Percentiles rank a stretch among this genome's conserved stretches.
Conservation (phyloP, 2,888 invertebrate genomes). For the Drosophila macrospina region DNA sequence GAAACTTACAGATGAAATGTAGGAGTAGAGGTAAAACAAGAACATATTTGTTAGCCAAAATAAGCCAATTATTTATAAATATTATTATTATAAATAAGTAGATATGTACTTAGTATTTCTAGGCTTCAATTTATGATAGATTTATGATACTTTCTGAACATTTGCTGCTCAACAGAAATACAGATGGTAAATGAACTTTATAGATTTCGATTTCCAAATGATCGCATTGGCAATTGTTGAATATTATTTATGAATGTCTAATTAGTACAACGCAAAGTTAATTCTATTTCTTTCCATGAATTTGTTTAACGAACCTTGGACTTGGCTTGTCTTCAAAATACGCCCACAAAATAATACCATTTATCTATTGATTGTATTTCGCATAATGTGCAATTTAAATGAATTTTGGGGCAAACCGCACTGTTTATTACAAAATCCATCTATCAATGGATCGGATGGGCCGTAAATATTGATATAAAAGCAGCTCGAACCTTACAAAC, state of each 20-base stretch:
- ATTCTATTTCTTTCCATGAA: conserved; percentile 4
- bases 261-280: conserved; percentile 10
- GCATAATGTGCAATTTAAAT: conserved; percentile 3
- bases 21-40: background rate
- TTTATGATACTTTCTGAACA: background rate
- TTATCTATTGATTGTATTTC: conserved; percentile 6
- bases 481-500: conserved; percentile 28
- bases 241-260: conserved; percentile 12
- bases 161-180: too few species aligned
- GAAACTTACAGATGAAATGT: background rate
- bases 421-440: conserved; percentile 61
- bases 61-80: background rate
- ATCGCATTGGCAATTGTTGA: conserved; percentile 1
- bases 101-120: background rate
- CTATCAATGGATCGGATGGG: conserved; percentile 49
- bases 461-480: conserved; percentile 38
- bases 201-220: background rate
- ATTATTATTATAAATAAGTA: background rate
- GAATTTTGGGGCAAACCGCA: conserved; percentile 14
- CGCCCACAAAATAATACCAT: conserved; percentile 10
- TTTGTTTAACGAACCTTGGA: conserved; percentile 31
- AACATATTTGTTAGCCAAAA: conserved; percentile 1
- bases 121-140: conserved; percentile 2
- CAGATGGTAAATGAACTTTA: too few species aligned
- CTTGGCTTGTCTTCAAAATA: conserved; percentile 25